Evolutionary conservation across 2,113 vertebrate species (phyloP), one percentile per base, ranked within the genome.

Genomic region (Gopherus flavomarginatus): DNA sequence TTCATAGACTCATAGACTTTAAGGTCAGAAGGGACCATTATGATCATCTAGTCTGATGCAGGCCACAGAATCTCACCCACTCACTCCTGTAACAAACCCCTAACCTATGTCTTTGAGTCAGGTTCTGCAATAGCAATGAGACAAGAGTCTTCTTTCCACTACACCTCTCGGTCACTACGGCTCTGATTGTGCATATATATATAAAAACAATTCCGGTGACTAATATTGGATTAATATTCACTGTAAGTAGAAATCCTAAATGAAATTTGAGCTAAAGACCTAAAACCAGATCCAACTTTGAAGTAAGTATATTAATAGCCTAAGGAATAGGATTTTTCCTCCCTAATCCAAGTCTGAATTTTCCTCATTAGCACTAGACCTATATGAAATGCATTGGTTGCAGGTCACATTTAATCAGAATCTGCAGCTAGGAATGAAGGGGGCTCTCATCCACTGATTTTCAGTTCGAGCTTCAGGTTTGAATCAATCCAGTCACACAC

Each of bases 281-380:
- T 81, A 88, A 95, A 84, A 83, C 83, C 88, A 93, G 82, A 95
- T 92, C 94, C 91, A 96, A 91, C 26, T 92, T 89, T 44, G 47
- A 57, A 4, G 90, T 94, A 89, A 95, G 11, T 1, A 89, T 44
- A 92, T 85, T 72, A 78, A 9, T 78, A 89, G 6, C 93, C 49
- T 83, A 47, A 91, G 92, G 84, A 83, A 86, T 22, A 1, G 44
- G 83, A n/a, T 53, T 38, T 72, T 38, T 31, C 19, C 91, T 92
- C 93, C 83, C 0, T 91, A 95, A 94, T 86, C 14, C 22, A 84
- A 78, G 17, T n/a, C 6, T 88, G 93, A 56, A 0, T 21, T 91
- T 94, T 88, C 85, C 42, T 81, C 22, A 19, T 83, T 90, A 79
- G 47, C 5, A 75, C 44, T 11, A 35, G 2, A 1, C 79, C 49